A percentile compares a stretch with the other conserved stretches of the same genome.
These are phyloP conservation scores for Vidua chalybeata DNA, from an alignment of 2,113 vertebrate genomes.

Conservation along the genomic window DNA sequence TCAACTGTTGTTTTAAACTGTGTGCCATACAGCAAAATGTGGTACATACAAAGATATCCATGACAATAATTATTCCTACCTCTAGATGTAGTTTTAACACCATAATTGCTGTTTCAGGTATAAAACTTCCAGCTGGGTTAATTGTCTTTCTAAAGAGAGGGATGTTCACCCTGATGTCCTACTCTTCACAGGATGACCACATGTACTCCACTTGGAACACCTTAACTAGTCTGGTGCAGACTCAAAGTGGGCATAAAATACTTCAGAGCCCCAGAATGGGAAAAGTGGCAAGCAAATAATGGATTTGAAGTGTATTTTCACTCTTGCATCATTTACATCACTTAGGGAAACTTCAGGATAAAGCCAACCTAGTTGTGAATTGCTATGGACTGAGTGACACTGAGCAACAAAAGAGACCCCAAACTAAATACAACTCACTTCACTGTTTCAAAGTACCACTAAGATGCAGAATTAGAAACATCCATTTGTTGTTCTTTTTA, in stretches of 20 bases:
- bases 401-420: not conserved
- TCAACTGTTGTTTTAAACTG: not conserved
- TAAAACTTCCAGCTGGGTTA: not conserved
- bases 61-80: slow-evolving; percentile 37
- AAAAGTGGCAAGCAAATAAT: not conserved
- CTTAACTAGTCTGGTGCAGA: not conserved
- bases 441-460: slow-evolving; percentile 31
- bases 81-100: slow-evolving; percentile 66
- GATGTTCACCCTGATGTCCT: not conserved
- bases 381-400: not conserved
- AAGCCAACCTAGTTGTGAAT: not conserved
- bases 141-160: not conserved
- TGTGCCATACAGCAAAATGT: not conserved
- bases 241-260: not conserved
- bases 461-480: slow-evolving; percentile 63
- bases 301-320: not conserved
- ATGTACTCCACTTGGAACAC: not conserved
- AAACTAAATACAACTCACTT: slow-evolving; percentile 5
- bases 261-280: not conserved
- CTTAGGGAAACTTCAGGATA: not conserved
- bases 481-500: slow-evolving; percentile 71
- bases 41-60: not conserved
- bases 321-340: not conserved
- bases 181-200: not conserved
- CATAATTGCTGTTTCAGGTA: slow-evolving; percentile 28